Percentiles rank a stretch among this genome's conserved stretches.
These are phyloP conservation scores for Agrochola circellaris DNA, from an alignment of 2,888 invertebrate genomes.

Conservation along the genomic window DNA sequence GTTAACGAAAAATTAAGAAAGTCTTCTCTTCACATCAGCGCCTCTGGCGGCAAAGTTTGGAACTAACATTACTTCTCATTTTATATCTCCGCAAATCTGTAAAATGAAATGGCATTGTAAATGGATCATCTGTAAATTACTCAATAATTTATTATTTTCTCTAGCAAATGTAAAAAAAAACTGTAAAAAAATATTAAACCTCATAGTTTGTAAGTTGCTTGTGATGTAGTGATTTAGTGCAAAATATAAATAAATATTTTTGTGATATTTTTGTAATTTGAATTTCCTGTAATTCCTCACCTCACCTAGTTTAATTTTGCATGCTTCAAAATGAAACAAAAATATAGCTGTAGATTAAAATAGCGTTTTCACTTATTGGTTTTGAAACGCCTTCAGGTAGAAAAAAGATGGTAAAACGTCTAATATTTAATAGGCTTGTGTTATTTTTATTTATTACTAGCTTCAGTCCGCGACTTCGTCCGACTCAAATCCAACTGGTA, in stretches of 20 bases:
- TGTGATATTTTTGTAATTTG: slow-evolving; percentile 31
- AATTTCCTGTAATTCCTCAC: neutral
- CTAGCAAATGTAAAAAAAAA: slow-evolving; percentile 74
- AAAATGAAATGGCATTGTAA: slow-evolving; percentile 54
- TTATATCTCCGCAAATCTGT: neutral
- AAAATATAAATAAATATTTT: slow-evolving; percentile 60
- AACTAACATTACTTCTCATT: slow-evolving; percentile 50
- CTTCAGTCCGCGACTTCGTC: no score
- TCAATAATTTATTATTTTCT: slow-evolving; percentile 73
- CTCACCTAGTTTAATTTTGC: no score
- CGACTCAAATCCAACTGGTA: no score
- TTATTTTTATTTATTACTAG: no score
- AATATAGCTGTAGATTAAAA: no score
- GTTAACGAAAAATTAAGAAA: neutral
- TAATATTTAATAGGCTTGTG: no score
- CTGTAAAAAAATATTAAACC: slow-evolving; percentile 67
- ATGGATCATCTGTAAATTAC: slow-evolving; percentile 71
- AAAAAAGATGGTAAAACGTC: no score
- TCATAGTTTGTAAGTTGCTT: slow-evolving; percentile 67
- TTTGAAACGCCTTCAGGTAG: no score
- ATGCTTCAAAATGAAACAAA: no score
- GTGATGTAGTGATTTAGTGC: slow-evolving; percentile 68
- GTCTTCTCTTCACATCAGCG: neutral
- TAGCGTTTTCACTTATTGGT: no score
- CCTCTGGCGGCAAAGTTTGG: slow-evolving; percentile 18